Base-by-base conservation (phyloP, 2,888 invertebrate species). In the Dioctria rufipes region DNA sequence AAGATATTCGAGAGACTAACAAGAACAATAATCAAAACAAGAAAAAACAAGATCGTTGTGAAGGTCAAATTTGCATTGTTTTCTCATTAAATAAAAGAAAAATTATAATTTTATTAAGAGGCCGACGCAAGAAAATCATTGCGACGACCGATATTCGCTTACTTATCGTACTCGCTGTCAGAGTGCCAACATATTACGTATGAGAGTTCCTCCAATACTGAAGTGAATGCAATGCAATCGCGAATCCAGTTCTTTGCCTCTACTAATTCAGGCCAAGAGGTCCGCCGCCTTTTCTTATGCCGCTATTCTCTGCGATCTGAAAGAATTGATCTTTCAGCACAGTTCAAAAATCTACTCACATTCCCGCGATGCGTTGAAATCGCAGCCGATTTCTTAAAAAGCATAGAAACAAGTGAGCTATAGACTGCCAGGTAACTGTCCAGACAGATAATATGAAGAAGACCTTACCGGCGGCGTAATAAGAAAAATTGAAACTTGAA, bases 61-160 rank as follows among this genome's bases (percentile, higher is more conserved):
- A 77, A 77, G 77, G 77, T 77, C 63, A 63, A 63, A 77, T 77
- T 77, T 77, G 77, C 77, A 77, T 77, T 77, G 77, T 77, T 77
- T 77, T 77, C 77, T 61, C 77, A 77, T 77, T 77, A 77, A 77
- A 77, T 77, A 49, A 77, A 77, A 77, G 25, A 25, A 46, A 77
- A 63, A 46, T 75, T 54, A 77, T 63, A 77, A 63, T 77, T 77
- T 77, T 61, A 77, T 63, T 77, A 77, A 77, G 77, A 61, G 43
- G 63, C 63, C 61, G 63, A 25, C 63, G 42, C 25, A n/a, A 25
- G 46, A 63, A 39, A 77, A 63, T 8, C 39, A 6, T 37, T 37
- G 37, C 25, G 37, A 39, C 6, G 37, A 39, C 58, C 73, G 58
- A 60, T 60, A 58, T 73, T 40, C 40, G 73, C 58, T 25, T 60